Evolutionary conservation across 2,797 vertebrate species (phyloP).

Genomic region (Anolis apletophallus): DNA sequence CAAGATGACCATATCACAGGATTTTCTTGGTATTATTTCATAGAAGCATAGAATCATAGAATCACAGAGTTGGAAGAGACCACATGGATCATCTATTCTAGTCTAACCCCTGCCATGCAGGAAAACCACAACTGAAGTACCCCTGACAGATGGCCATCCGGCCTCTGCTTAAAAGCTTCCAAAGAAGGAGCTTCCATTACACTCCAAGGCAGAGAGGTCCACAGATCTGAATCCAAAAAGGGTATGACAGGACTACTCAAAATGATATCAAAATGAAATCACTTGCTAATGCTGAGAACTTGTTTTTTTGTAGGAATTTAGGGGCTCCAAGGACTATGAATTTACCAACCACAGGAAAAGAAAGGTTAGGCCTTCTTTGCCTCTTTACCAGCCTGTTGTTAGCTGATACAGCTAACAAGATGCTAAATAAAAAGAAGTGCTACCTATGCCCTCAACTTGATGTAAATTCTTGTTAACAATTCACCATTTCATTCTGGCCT

Average conservation of each 20-base stretch:
- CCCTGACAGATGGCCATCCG: no score
- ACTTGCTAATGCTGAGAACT: neutral
- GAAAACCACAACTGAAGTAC: no score
- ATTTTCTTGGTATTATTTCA: no score
- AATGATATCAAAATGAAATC: neutral
- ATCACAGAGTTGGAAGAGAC: no score
- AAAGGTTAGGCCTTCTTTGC: neutral
- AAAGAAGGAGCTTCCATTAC: no score
- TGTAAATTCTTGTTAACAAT: neutral
- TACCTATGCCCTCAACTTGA: neutral
- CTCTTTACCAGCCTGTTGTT: neutral
- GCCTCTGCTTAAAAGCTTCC: no score
- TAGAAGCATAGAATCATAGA: no score
- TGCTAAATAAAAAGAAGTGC: neutral
- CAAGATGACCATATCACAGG: no score
- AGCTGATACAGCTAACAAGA: neutral
- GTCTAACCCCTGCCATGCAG: no score
- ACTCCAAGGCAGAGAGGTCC: no score
- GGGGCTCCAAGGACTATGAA: neutral
- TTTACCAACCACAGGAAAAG: neutral
- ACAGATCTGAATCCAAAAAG: neutral
- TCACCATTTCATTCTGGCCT: constrained; percentile 6
- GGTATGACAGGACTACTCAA: neutral
- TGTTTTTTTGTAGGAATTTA: neutral
- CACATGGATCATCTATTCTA: no score